A percentile compares a stretch with the other conserved stretches of the same genome.
Conservation (phyloP, 2,113 vertebrate species). For the Alectura lathami region DNA sequence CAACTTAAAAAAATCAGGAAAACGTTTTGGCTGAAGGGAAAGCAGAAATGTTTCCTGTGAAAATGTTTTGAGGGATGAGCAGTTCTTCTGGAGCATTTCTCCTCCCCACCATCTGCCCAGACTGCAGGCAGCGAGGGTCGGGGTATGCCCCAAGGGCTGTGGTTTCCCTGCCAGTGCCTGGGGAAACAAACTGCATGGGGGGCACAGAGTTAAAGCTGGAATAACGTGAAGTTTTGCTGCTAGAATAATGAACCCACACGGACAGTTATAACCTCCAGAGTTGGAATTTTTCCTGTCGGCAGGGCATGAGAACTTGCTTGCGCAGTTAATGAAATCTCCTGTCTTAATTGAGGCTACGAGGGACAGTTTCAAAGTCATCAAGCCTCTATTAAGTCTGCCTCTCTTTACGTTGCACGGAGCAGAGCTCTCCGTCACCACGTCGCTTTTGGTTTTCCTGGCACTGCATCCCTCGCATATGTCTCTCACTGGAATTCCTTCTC, state of each 20-base stretch:
- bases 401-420: background rate
- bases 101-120: background rate
- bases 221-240: background rate
- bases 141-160: background rate
- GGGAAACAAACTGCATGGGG: background rate
- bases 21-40: constrained; percentile 49
- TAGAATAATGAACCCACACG: background rate
- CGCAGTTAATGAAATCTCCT: background rate
- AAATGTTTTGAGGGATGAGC: background rate
- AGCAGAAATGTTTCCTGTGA: background rate
- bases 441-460: background rate
- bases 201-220: background rate
- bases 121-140: background rate
- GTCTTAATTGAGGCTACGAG: background rate
- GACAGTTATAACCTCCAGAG: background rate
- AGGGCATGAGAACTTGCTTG: rapidly evolving
- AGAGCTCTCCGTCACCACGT: background rate
- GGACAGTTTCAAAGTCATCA: background rate
- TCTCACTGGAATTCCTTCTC: constrained; percentile 37
- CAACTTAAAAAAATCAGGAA: constrained; percentile 6
- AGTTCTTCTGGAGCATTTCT: constrained; percentile 11
- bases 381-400: background rate
- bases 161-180: background rate
- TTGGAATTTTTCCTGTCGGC: background rate
- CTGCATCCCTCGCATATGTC: constrained; percentile 25